These are phyloP conservation scores for Chloroclysta siterata DNA, from an alignment of 2,888 invertebrate genomes.

Conservation along the genomic window DNA sequence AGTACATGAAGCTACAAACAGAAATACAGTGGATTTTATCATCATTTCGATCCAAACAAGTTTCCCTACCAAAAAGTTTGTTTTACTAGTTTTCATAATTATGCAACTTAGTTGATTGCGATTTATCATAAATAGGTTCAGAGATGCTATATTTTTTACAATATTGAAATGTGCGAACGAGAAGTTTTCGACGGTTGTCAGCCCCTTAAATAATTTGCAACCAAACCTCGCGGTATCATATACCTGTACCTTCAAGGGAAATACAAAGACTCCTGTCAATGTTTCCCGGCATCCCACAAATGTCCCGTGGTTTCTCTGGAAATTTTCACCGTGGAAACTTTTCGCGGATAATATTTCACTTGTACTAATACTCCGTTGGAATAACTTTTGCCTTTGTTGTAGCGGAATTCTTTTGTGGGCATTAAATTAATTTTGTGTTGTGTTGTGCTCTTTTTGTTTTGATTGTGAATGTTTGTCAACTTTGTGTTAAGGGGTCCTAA, in stretches of 20 bases:
- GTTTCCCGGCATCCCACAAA: constrained; percentile 74
- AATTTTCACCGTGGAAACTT: constrained; percentile 67
- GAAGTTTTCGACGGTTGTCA: too few species aligned
- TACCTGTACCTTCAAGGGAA: constrained; percentile 38
- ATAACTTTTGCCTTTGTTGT: constrained; percentile 56
- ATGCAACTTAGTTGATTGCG: too few species aligned
- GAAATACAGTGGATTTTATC: too few species aligned
- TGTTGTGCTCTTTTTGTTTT: constrained; percentile 41
- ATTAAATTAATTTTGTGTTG: constrained; percentile 67
- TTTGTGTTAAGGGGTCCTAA: constrained; percentile 14
- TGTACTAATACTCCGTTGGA: constrained; percentile 50
- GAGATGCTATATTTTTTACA: too few species aligned
- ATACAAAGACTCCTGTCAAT: constrained; percentile 61
- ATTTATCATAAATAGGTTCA: too few species aligned
- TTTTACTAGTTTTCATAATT: too few species aligned
- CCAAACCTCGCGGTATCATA: background rate
- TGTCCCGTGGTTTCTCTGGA: constrained; percentile 62
- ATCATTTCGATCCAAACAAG: too few species aligned
- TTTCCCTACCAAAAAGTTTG: too few species aligned
- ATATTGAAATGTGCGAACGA: too few species aligned
- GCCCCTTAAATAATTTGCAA: too few species aligned
- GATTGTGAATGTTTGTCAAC: constrained; percentile 56
- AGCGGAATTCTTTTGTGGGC: constrained; percentile 66
- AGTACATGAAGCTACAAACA: too few species aligned
- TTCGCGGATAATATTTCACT: constrained; percentile 71